Base-by-base conservation (phyloP, 2,797 vertebrate genomes). In the Tenualosa thibaudeaui region DNA sequence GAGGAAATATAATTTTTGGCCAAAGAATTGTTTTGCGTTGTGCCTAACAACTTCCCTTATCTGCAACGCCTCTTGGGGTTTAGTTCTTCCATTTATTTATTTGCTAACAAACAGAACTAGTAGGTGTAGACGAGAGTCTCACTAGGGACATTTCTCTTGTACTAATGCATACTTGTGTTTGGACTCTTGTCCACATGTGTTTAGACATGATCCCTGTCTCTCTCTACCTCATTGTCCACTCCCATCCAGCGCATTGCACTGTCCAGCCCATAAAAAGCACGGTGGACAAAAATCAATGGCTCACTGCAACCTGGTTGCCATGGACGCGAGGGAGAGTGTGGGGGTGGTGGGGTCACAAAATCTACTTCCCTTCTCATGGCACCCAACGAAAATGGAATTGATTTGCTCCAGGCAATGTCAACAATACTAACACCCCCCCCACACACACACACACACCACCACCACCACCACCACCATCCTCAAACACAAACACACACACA, bases 341-440 rank as follows among this genome's bases (percentile, higher is more conserved):
- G 8, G 62, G 58, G 17, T 19, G 58, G 58, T 19, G 17, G 58
- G 58, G 58, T 60, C 26, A 31, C 22, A 31, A 68, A 37, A 37
- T 71, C 31, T 31, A 71, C 65, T 17, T 12, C 65, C 65, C 65
- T 17, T 71, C 65, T 71, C 65, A 71, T 71, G 26, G 65, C 65
- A n/a, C 26, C 62, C 31, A 37, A 26, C 3, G 31, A 71, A 71
- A 71, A 71, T 71, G 65, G 31, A 71, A 71, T 71, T 71, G 65
- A 71, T 71, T 71, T 31, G 31, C 65, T 71, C 65, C 65, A 71
- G 65, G 65, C 65, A 15, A 40, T 71, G 65, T 71, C 65, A 71
- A 71, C 65, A 71, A 71, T 31, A 24, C 65, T 71, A 71, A 62
- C 60, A 0, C 26, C 62, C 62, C 5, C 24, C 22, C 9, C 60